phyloP scores from a whole-genome alignment of 2,888 invertebrate genomes.

The Aphodius sticticus region DNA sequence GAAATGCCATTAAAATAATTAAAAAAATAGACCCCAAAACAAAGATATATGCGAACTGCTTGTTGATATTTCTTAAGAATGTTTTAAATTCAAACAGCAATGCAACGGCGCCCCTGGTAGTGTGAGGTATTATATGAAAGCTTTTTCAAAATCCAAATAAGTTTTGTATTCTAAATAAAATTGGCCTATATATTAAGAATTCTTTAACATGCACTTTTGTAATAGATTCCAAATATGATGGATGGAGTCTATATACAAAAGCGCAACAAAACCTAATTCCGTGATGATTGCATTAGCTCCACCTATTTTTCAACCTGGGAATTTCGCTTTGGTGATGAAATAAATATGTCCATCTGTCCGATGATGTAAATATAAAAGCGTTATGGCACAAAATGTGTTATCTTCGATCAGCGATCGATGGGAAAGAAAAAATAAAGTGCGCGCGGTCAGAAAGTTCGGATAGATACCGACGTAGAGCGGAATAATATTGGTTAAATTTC shows the following conservation, averaged over 20 bases:
- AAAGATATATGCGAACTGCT: no score
- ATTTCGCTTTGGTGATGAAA: neutral
- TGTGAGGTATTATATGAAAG: no score
- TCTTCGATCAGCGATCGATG: neutral
- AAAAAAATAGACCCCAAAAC: no score
- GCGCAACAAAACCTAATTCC: neutral
- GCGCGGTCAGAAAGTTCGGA: neutral
- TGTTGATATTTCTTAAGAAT: no score
- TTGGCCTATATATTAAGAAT: neutral
- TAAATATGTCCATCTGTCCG: conserved; percentile 4
- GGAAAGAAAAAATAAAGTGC: neutral
- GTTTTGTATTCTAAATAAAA: neutral
- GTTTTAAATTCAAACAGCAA: no score
- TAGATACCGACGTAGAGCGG: neutral
- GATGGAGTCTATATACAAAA: neutral
- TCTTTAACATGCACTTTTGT: no score
- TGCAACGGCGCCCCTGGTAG: no score
- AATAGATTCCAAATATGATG: neutral
- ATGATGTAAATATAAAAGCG: conserved; percentile 4
- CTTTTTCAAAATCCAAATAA: no score
- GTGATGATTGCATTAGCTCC: neutral
- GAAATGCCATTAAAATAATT: no score
- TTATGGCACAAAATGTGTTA: neutral
- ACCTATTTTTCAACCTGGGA: neutral
- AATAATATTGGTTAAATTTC: neutral